Evolutionary conservation across 2,113 vertebrate genomes (phyloP).

Genomic region (Osmerus mordax): DNA sequence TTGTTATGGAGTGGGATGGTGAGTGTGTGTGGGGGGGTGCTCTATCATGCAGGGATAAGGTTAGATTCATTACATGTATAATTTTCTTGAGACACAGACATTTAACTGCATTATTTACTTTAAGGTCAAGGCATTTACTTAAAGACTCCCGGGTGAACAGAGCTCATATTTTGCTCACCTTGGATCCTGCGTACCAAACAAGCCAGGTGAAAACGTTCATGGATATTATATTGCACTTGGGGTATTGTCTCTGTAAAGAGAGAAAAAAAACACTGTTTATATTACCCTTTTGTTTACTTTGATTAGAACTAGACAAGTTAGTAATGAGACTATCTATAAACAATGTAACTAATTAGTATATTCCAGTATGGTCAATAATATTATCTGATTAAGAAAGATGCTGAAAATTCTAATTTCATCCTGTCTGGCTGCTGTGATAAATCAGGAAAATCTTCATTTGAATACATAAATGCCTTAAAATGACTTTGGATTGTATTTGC

Average conservation of each 20-base stretch:
- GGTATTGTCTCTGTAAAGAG: slow-evolving; percentile 7
- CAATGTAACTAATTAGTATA: slow-evolving; percentile 48
- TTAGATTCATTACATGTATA: slow-evolving; percentile 29
- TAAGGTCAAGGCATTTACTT: slow-evolving; percentile 41
- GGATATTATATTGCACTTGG: slow-evolving; percentile 13
- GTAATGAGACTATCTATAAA: slow-evolving; percentile 50
- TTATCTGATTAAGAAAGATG: slow-evolving; percentile 27
- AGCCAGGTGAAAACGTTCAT: background rate
- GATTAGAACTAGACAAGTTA: slow-evolving; percentile 26
- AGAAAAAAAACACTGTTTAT: slow-evolving; percentile 4
- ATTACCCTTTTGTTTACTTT: slow-evolving; percentile 48
- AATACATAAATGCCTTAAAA: slow-evolving; percentile 53
- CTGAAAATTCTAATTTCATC: slow-evolving; percentile 51
- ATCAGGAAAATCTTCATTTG: slow-evolving; percentile 34
- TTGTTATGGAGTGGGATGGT: background rate
- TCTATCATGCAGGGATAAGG: background rate
- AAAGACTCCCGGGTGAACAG: background rate
- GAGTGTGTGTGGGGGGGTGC: background rate
- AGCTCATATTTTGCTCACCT: slow-evolving; percentile 9
- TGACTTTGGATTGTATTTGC: slow-evolving; percentile 64
- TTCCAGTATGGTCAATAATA: slow-evolving; percentile 28
- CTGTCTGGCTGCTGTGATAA: slow-evolving; percentile 37
- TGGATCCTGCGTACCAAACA: slow-evolving; percentile 25
- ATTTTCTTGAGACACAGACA: slow-evolving; percentile 30
- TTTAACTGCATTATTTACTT: slow-evolving; percentile 36